Evolutionary conservation across 53 echinoderm and acorn worm genomes (phyloP).

Genomic region (Luidia sarsii): DNA sequence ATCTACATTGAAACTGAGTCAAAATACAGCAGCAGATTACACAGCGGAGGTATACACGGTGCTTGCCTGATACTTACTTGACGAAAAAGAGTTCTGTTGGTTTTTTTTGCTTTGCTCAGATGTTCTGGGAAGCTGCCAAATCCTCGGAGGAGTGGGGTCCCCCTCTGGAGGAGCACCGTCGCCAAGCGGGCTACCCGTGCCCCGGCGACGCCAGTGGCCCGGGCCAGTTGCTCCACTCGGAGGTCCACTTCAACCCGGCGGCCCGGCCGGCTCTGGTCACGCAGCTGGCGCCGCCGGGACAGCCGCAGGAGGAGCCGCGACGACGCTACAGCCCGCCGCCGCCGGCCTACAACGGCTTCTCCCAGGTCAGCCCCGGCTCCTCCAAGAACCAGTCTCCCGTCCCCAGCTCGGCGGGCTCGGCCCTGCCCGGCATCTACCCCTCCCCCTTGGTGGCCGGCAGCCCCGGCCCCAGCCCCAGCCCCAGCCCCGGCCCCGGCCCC

Average conservation of each 20-base stretch:
- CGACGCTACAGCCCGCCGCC: slow-evolving; percentile 25
- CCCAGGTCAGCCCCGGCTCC: slow-evolving; percentile 7
- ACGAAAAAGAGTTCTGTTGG: no score
- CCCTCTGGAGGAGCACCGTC: slow-evolving; percentile 34
- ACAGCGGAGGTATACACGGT: no score
- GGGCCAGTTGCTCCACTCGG: background rate
- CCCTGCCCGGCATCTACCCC: slow-evolving; percentile 16
- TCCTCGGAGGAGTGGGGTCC: slow-evolving; percentile 59
- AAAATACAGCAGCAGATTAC: no score
- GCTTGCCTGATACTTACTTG: no score
- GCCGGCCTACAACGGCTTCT: slow-evolving; percentile 15
- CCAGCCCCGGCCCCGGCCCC: slow-evolving; percentile 23
- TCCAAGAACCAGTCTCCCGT: slow-evolving; percentile 22
- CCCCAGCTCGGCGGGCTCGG: slow-evolving; percentile 31
- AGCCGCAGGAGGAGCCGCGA: background rate
- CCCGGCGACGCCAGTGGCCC: background rate
- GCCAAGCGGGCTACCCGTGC: slow-evolving; percentile 19
- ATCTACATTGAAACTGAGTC: no score
- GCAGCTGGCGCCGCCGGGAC: no score
- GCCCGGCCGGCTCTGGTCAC: background rate
- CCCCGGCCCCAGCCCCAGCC: slow-evolving; percentile 11
- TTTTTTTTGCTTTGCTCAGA: no score
- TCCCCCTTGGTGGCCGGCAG: background rate
- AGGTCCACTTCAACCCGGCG: slow-evolving; percentile 37
- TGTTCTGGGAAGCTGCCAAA: slow-evolving; percentile 51